Base-by-base conservation (phyloP, 1,140 invertebrate genomes). In the Drosophila quadrilineata region DNA sequence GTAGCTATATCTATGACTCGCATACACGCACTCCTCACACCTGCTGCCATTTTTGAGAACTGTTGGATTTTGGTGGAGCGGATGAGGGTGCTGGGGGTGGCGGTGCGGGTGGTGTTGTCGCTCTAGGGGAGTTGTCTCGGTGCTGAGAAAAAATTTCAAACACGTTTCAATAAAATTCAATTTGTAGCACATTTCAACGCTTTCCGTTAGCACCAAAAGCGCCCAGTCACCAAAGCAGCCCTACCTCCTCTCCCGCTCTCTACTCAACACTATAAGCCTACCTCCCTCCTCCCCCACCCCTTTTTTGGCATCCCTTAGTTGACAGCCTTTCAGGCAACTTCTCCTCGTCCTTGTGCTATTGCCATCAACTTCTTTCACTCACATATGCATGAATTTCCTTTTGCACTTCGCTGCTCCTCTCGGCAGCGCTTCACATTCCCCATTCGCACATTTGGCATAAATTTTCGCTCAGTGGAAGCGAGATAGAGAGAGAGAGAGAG, bases 81-180 rank as follows among this genome's bases (percentile, higher is more conserved):
- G n/a, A n/a, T n/a, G n/a, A n/a, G n/a, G n/a, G n/a, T n/a, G n/a
- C n/a, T n/a, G 50, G 48, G 19, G 12, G 2, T 9, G 0, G 21
- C 1, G n/a, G 4, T 3, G 10, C 2, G 6, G 22, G 21, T 12
- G n/a, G 22, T n/a, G n/a, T n/a, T n/a, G n/a, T n/a, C n/a, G n/a
- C n/a, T n/a, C n/a, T n/a, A 22, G 22, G 3, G 4, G 50, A 40
- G 24, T 16, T 28, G 12, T 72, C 70, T 67, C 74, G n/a, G n/a
- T n/a, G n/a, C n/a, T 60, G 79, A 67, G 53, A 66, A 77, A 79
- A 85, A 84, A 85, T 85, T 84, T 85, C 77, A 84, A 84, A 84
- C 77, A 84, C 77, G 77, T 84, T 84, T 85, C 77, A 85, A 84
- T 84, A 85, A 85, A 84, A 84, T 84, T 84, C 77, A 84, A 84